Evolutionary conservation across 2,113 vertebrate genomes (phyloP).

Genomic region (Puntigrus tetrazona): DNA sequence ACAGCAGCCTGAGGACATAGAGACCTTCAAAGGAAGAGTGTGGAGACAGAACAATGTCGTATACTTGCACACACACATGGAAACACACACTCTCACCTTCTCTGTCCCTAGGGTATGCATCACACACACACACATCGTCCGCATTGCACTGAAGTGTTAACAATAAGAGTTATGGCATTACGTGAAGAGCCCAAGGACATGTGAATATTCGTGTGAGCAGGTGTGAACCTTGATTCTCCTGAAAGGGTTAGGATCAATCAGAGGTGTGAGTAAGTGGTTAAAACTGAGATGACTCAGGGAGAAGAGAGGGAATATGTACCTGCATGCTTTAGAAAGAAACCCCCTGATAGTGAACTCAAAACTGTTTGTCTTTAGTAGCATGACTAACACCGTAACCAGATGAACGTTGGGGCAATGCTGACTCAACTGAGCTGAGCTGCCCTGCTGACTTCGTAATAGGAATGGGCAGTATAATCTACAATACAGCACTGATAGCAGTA

Average conservation of each 20-base stretch:
- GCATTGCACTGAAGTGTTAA: constrained; percentile 2
- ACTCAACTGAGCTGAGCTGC: constrained; percentile 13
- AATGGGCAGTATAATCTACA: neutral
- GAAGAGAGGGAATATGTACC: neutral
- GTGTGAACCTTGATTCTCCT: neutral
- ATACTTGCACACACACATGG: neutral
- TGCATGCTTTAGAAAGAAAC: constrained; percentile 33
- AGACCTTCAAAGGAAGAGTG: constrained; percentile 23
- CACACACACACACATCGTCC: neutral
- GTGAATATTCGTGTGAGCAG: neutral
- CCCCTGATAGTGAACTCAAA: constrained; percentile 4
- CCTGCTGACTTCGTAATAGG: too few species aligned
- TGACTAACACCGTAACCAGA: constrained; percentile 33
- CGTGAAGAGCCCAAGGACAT: neutral
- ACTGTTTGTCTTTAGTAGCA: neutral
- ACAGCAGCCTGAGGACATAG: constrained; percentile 6
- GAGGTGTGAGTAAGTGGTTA: neutral
- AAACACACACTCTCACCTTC: neutral
- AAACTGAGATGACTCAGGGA: neutral
- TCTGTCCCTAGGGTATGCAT: neutral
- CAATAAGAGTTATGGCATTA: neutral
- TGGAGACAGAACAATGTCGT: constrained; percentile 17
- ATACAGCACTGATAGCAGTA: neutral
- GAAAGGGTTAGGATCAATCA: constrained; percentile 34
- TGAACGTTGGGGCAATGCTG: constrained; percentile 12